Evolutionary conservation across 1,140 invertebrate species (phyloP).

Genomic region (Drosophila cardini): DNA sequence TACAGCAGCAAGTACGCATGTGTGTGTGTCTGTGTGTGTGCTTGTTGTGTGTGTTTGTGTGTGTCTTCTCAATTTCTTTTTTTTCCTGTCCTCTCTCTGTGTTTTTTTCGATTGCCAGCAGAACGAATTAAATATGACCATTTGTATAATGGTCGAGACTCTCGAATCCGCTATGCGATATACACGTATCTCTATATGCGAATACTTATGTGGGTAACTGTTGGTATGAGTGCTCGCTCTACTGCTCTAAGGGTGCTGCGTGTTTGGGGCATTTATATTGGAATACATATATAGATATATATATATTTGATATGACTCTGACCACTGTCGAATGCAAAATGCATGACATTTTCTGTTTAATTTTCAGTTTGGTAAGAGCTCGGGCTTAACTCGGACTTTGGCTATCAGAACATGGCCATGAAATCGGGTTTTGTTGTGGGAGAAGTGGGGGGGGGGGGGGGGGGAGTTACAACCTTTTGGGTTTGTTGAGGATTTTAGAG

Average conservation of each 20-base stretch:
- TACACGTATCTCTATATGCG: slow-evolving; percentile 22
- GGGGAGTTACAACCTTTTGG: not conserved
- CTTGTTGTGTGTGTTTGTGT: slow-evolving; percentile 34
- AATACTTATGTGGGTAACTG: slow-evolving; percentile 41
- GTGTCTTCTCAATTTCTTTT: slow-evolving; percentile 9
- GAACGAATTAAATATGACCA: slow-evolving; percentile 83
- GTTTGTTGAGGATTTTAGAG: slow-evolving; percentile 32
- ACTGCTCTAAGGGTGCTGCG: not conserved
- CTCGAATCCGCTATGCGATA: slow-evolving; percentile 23
- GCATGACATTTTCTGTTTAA: slow-evolving; percentile 77
- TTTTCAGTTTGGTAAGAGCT: slow-evolving; percentile 70
- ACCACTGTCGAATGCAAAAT: slow-evolving; percentile 72
- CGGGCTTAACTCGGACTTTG: slow-evolving; percentile 57
- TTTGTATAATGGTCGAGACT: slow-evolving; percentile 76
- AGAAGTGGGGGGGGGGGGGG: not conserved
- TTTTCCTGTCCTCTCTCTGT: slow-evolving; percentile 19
- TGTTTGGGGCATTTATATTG: slow-evolving; percentile 7
- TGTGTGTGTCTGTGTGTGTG: slow-evolving; percentile 35
- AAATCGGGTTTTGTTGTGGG: slow-evolving; percentile 6
- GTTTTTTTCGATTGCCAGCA: slow-evolving; percentile 76
- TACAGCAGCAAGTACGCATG: slow-evolving; percentile 22
- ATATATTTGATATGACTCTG: slow-evolving; percentile 39
- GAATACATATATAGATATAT: slow-evolving; percentile 38
- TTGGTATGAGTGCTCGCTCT: not conserved
- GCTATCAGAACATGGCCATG: not conserved